Evolutionary conservation across 2,797 vertebrate species (phyloP), one percentile per base, ranked within the genome.

Genomic region (Chanos chanos): DNA sequence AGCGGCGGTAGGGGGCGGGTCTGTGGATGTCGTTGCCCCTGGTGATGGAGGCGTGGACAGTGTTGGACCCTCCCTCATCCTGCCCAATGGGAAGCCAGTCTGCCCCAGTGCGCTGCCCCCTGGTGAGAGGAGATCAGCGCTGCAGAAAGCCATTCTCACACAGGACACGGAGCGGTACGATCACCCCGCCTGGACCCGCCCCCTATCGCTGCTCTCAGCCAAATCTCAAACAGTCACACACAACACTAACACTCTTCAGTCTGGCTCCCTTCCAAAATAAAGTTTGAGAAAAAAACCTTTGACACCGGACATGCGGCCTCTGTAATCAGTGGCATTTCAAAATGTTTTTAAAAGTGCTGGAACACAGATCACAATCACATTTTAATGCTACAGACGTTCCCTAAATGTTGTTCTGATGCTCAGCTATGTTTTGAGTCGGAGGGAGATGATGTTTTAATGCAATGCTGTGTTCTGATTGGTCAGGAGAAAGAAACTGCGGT

Each of bases 401-500:
- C n/a, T 1, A n/a, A n/a, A n/a, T n/a, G n/a, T n/a, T n/a, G n/a
- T n/a, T n/a, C n/a, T n/a, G n/a, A n/a, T n/a, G n/a, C n/a, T n/a
- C n/a, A n/a, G n/a, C n/a, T n/a, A n/a, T n/a, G n/a, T n/a, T n/a
- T n/a, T n/a, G n/a, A n/a, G n/a, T n/a, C n/a, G n/a, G n/a, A n/a
- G n/a, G n/a, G n/a, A n/a, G n/a, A n/a, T n/a, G n/a, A n/a, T n/a
- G n/a, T n/a, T n/a, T n/a, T n/a, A n/a, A n/a, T n/a, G n/a, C n/a
- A n/a, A n/a, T 28, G 41, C 1, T 30, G 61, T 8, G 33, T 66
- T 74, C 49, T 69, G 8, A 44, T 70, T 72, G 36, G 8, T 28
- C 71, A 90, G 88, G 81, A 88, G 89, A 71, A 97, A 97, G 85
- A 97, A 97, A 67, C 83, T 97, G 47, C 84, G 94, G 9, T 97